Conservation (phyloP, 2,888 invertebrate genomes). For the Lasioglossum zephyrum region DNA sequence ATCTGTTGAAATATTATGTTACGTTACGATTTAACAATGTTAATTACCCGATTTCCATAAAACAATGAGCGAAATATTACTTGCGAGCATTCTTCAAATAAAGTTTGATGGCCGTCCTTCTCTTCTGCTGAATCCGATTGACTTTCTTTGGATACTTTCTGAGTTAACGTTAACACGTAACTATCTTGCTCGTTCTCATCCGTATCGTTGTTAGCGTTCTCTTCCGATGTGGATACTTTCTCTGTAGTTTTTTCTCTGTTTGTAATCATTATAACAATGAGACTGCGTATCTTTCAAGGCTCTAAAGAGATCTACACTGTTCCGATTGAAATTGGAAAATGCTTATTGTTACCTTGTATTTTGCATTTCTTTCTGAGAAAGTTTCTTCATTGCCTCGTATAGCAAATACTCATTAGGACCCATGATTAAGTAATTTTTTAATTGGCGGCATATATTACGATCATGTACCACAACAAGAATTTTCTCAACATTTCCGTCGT, state of each 20-base stretch:
- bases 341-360: constrained; percentile 39
- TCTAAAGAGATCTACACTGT: too few species aligned
- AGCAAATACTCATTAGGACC: constrained; percentile 78
- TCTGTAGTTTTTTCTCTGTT: constrained; percentile 26
- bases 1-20: constrained; percentile 82
- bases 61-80: constrained; percentile 56
- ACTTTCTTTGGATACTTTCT: constrained; percentile 78
- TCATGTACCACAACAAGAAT: constrained; percentile 95
- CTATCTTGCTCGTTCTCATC: constrained; percentile 86
- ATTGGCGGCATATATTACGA: constrained; percentile 91
- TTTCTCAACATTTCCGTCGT: constrained; percentile 85
- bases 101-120: constrained; percentile 54
- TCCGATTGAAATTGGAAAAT: too few species aligned
- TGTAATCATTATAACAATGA: neutral
- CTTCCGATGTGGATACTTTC: constrained; percentile 54
- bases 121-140: constrained; percentile 33
- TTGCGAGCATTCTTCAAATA: constrained; percentile 80
- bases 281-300: too few species aligned
- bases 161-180: constrained; percentile 90
- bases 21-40: constrained; percentile 34
- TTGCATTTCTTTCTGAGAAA: constrained; percentile 72
- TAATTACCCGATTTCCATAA: constrained; percentile 22
- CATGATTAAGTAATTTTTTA: constrained; percentile 86
- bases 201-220: constrained; percentile 69
- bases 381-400: constrained; percentile 75